A percentile compares a stretch with the other conserved stretches of the same genome.
Conservation (phyloP, 2,888 invertebrate genomes). For the Hylaea fasciaria region DNA sequence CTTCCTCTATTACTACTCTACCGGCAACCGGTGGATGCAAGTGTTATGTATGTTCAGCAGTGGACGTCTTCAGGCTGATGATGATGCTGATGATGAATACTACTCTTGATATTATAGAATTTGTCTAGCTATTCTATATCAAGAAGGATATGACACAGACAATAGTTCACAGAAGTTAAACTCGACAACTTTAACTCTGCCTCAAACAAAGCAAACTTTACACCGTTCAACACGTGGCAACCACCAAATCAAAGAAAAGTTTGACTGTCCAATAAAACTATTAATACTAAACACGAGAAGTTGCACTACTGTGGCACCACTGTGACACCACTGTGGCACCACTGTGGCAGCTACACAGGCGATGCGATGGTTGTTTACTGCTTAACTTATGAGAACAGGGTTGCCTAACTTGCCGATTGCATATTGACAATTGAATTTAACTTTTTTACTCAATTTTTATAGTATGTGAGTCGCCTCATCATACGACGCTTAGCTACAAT, state of each 20-base stretch:
- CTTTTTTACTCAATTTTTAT: background rate
- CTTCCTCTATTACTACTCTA: too few relatives aligned
- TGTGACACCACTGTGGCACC: constrained; percentile 11
- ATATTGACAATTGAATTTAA: background rate
- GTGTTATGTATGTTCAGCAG: too few relatives aligned
- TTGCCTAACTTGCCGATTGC: constrained; percentile 33
- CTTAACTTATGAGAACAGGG: constrained; percentile 33
- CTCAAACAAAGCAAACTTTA: constrained; percentile 1
- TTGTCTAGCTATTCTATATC: too few relatives aligned
- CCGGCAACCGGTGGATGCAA: too few relatives aligned
- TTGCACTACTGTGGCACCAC: constrained; percentile 6
- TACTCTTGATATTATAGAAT: too few relatives aligned
- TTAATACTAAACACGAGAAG: constrained; percentile 29
- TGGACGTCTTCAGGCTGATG: too few relatives aligned
- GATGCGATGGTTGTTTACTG: constrained; percentile 26
- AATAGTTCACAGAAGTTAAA: too few relatives aligned
- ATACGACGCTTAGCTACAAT: too few relatives aligned
- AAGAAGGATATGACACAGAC: too few relatives aligned
- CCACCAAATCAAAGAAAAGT: constrained; percentile 10
- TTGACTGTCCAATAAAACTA: constrained; percentile 31
- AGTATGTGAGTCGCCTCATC: too few relatives aligned
- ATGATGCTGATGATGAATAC: too few relatives aligned
- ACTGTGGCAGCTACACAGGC: constrained; percentile 19
- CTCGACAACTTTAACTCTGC: background rate
- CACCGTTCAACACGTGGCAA: constrained; percentile 11